A percentile compares a stretch with the other conserved stretches of the same genome.
Conservation (phyloP, 2,888 invertebrate species). For the Drosophila birchii region DNA sequence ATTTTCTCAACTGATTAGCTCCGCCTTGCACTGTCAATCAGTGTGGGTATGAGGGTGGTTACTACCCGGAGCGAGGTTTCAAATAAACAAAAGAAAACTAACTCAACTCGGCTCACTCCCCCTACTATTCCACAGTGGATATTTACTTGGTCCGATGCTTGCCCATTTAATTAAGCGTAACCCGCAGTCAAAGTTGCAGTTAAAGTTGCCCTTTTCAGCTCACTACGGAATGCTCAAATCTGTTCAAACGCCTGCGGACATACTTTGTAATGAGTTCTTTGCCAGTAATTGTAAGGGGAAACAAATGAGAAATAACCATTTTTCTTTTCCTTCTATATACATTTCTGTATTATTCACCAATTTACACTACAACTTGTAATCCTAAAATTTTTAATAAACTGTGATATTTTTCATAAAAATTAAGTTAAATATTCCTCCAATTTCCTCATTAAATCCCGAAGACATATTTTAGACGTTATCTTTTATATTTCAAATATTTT, state of each 20-base stretch:
- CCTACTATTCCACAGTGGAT: constrained; percentile 7
- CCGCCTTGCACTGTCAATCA: constrained; percentile 69
- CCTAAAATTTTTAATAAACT: not conserved
- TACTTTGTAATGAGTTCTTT: constrained; percentile 70
- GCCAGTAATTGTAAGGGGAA: not conserved
- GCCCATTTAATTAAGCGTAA: constrained; percentile 74
- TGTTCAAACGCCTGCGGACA: constrained; percentile 61
- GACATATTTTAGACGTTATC: not conserved
- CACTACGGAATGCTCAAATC: constrained; percentile 64
- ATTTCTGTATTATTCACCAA: constrained; percentile 28
- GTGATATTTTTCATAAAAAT: too few relatives aligned
- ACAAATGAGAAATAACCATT: not conserved
- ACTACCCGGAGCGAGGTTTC: constrained; percentile 3
- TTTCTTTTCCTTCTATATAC: not conserved
- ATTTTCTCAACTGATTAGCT: constrained; percentile 75
- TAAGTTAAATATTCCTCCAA: too few relatives aligned
- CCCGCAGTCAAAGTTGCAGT: constrained; percentile 59
- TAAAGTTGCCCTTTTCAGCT: constrained; percentile 57
- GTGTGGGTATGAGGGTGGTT: not conserved
- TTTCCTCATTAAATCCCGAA: too few relatives aligned
- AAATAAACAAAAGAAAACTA: constrained; percentile 50
- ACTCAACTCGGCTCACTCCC: constrained; percentile 2
- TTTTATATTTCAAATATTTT: not conserved
- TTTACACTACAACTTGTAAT: not conserved
- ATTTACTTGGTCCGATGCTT: constrained; percentile 64